These are phyloP conservation scores for Ceyx margarethae DNA, from an alignment of 2,113 vertebrate genomes.

Conservation along the genomic window DNA sequence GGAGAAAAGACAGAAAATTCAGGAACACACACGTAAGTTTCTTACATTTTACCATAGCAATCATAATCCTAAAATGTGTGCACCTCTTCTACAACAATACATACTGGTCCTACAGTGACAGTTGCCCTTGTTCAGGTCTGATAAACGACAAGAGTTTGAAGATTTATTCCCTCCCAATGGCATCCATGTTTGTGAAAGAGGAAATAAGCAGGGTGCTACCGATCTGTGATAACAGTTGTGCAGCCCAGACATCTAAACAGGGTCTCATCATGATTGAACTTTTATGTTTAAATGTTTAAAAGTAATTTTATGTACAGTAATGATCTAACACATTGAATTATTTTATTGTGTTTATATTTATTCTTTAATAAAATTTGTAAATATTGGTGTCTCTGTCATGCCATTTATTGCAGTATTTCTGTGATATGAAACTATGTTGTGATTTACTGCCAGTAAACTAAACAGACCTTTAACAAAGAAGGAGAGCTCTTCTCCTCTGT, in stretches of 20 bases:
- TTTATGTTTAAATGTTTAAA: neutral
- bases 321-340: neutral
- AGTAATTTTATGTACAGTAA: neutral
- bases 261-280: neutral
- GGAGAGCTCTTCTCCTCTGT: neutral
- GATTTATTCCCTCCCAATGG: neutral
- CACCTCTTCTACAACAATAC: neutral
- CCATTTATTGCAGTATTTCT: neutral
- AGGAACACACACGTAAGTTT: neutral
- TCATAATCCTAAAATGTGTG: neutral
- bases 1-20: neutral
- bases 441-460: neutral
- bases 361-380: neutral
- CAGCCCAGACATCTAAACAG: neutral
- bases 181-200: neutral
- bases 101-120: neutral
- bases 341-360: neutral
- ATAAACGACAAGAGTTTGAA: neutral
- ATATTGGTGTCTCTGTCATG: neutral
- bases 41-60: neutral
- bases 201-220: neutral
- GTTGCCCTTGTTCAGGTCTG: neutral
- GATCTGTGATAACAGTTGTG: no score
- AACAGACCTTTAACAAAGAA: neutral
- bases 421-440: neutral